Conservation (phyloP, 2,113 vertebrate species). For the Anthoscopus minutus region DNA sequence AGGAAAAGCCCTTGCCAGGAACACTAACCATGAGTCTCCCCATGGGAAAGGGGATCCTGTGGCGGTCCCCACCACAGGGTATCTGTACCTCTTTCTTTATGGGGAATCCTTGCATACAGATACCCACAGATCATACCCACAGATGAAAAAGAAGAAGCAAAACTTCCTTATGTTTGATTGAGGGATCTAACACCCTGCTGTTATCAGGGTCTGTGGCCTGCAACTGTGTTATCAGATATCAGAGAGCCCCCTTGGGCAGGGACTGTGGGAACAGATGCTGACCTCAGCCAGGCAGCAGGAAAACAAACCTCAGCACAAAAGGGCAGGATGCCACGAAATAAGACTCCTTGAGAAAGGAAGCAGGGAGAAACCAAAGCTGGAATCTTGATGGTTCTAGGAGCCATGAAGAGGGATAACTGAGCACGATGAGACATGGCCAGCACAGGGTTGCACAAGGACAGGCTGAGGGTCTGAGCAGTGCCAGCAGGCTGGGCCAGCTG, state of each 20-base stretch:
- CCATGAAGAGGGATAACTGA: background rate
- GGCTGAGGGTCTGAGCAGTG: background rate
- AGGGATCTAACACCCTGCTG: background rate
- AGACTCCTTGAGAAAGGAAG: constrained; percentile 41
- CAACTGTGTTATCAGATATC: background rate
- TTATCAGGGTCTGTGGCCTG: background rate
- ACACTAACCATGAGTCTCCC: background rate
- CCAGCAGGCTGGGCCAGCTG: constrained; percentile 18
- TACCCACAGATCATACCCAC: too few relatives aligned
- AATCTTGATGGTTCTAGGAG: constrained; percentile 9
- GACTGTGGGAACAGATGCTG: constrained; percentile 11
- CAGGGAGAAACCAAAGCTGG: constrained; percentile 1
- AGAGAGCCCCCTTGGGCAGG: background rate
- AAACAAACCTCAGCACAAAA: constrained; percentile 31
- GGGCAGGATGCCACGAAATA: background rate
- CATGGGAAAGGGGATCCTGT: background rate
- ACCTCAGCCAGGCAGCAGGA: background rate
- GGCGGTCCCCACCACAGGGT: background rate
- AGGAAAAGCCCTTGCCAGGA: background rate
- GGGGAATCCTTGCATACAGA: background rate
- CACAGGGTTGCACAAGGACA: constrained; percentile 46
- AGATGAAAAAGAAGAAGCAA: background rate
- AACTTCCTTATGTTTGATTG: background rate
- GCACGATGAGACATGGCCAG: background rate
- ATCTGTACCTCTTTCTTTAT: background rate